Conservation (phyloP, 2,113 vertebrate genomes). For the Grallaria varia region DNA sequence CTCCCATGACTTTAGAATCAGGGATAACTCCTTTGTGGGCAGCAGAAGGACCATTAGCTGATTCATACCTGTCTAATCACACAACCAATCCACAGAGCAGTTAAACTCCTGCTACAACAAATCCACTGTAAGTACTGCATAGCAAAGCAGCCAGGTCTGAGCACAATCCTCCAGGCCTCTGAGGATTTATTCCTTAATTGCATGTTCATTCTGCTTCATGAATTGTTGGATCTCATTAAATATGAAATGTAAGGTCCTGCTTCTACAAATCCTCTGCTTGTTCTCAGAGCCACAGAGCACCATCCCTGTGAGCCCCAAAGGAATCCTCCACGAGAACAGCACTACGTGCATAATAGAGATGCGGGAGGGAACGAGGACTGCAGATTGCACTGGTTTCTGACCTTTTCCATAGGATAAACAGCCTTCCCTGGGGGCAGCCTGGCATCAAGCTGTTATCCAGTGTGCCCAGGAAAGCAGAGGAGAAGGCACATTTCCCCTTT, state of each 20-base stretch:
- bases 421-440: not conserved
- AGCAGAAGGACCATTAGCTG: not conserved
- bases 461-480: not conserved
- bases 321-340: not conserved
- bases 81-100: not conserved
- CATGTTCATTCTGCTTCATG: not conserved
- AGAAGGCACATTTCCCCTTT: not conserved
- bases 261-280: not conserved
- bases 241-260: not conserved
- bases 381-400: not conserved
- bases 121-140: not conserved
- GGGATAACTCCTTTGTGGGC: not conserved
- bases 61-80: not conserved
- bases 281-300: not conserved
- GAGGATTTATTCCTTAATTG: not conserved
- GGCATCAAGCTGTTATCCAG: not conserved
- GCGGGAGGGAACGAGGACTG: not conserved
- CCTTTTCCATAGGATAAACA: not conserved
- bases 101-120: not conserved
- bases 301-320: not conserved
- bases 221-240: not conserved
- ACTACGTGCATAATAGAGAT: rapidly evolving
- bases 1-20: not conserved
- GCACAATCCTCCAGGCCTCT: not conserved
- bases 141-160: not conserved